These are phyloP conservation scores for Tetramorium simillimum DNA, from an alignment of 1,140 invertebrate species.

Conservation along the genomic window DNA sequence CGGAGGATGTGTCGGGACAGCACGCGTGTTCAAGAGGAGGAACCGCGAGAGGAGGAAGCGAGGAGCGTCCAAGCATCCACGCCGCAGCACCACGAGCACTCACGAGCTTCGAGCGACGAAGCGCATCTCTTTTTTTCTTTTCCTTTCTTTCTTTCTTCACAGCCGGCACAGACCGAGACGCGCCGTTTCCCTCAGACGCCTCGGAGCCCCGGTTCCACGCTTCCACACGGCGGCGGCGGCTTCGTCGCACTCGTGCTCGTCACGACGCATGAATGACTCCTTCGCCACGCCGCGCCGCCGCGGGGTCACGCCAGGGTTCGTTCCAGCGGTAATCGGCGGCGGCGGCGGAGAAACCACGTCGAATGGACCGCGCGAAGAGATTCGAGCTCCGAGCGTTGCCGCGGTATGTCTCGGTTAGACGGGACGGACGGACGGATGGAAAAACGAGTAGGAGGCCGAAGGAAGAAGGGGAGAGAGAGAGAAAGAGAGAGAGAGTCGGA, in stretches of 20 bases:
- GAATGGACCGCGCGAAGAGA: slow-evolving; percentile 42
- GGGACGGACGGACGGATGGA: slow-evolving; percentile 39
- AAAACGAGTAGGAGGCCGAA: slow-evolving; percentile 38
- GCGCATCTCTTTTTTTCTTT: neutral
- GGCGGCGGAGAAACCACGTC: slow-evolving; percentile 49
- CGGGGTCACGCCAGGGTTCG: slow-evolving; percentile 33
- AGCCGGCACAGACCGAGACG: slow-evolving; percentile 13
- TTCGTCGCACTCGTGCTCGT: slow-evolving; percentile 43
- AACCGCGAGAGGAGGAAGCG: neutral
- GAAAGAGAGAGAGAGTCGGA: neutral
- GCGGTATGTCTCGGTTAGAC: slow-evolving; percentile 52
- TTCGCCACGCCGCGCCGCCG: slow-evolving; percentile 29
- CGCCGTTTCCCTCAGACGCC: neutral
- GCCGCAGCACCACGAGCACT: slow-evolving; percentile 22
- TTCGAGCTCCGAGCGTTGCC: slow-evolving; percentile 9
- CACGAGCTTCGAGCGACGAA: neutral
- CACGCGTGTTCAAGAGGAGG: slow-evolving; percentile 28
- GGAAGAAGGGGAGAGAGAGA: neutral
- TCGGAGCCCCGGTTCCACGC: neutral
- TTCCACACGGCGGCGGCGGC: neutral
- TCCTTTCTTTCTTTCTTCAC: slow-evolving; percentile 6
- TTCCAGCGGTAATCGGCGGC: slow-evolving; percentile 14
- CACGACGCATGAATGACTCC: slow-evolving; percentile 52
- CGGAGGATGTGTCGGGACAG: neutral
- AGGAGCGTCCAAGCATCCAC: neutral